Evolutionary conservation across 2,113 vertebrate species (phyloP).

Genomic region (Micronycteris hirsuta): DNA sequence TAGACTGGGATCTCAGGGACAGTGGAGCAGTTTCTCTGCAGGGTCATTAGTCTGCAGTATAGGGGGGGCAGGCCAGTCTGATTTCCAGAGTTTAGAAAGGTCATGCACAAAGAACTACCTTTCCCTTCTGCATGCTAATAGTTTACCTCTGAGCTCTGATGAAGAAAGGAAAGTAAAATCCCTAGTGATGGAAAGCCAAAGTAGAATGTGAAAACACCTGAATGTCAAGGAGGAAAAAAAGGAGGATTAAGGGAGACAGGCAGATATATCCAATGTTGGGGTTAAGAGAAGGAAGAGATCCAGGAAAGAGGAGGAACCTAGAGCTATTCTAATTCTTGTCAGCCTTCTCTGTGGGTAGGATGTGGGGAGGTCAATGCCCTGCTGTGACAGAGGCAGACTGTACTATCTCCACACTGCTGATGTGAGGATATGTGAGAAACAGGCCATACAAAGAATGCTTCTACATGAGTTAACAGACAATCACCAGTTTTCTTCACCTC

Average conservation of each 20-base stretch:
- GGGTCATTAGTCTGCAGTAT: not conserved
- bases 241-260: no score
- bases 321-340: not conserved
- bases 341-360: not conserved
- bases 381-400: not conserved
- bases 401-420: no score
- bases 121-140: not conserved
- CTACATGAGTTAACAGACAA: accelerated
- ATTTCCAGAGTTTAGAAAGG: not conserved
- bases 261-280: not conserved
- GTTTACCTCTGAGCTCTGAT: not conserved
- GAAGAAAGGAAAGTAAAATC: not conserved
- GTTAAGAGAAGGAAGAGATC: not conserved
- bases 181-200: not conserved
- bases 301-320: not conserved
- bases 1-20: not conserved
- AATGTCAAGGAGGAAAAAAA: not conserved
- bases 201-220: not conserved
- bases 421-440: not conserved
- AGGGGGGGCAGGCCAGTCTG: accelerated
- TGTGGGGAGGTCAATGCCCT: not conserved
- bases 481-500: not conserved
- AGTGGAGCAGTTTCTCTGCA: no score
- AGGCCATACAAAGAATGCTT: accelerated
- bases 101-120: not conserved